A percentile compares a stretch with the other conserved stretches of the same genome.
phyloP scores from a whole-genome alignment of 1,140 invertebrate genomes.

The Streblospio benedicti region DNA sequence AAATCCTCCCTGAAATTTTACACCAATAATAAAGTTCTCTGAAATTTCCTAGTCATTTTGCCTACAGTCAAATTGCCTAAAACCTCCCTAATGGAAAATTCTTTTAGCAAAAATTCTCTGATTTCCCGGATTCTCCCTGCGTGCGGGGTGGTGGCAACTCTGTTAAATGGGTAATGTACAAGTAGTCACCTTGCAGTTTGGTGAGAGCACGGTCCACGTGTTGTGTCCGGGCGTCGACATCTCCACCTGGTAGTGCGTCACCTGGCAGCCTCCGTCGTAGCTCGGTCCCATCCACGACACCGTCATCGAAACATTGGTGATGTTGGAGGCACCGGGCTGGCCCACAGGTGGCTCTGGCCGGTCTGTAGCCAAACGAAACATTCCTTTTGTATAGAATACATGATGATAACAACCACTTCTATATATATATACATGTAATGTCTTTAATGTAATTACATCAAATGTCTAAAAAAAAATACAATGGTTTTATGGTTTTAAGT shows the following conservation, averaged over 20 bases:
- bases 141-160: too few relatives aligned
- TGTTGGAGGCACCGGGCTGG: constrained; percentile 65
- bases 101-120: too few relatives aligned
- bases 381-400: not conserved
- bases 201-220: constrained; percentile 18
- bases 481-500: too few relatives aligned
- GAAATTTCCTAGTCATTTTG: too few relatives aligned
- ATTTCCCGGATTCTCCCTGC: too few relatives aligned
- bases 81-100: too few relatives aligned
- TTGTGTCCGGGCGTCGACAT: constrained; percentile 42
- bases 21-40: too few relatives aligned
- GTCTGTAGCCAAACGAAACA: constrained; percentile 46
- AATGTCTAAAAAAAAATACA: too few relatives aligned
- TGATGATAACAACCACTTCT: not conserved
- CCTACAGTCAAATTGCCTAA: too few relatives aligned
- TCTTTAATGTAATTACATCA: too few relatives aligned
- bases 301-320: constrained; percentile 56
- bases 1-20: too few relatives aligned
- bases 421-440: too few relatives aligned
- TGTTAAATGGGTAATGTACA: constrained; percentile 58
- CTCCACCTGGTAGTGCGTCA: constrained; percentile 71
- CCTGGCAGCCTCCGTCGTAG: constrained; percentile 68
- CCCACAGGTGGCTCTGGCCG: constrained; percentile 65
- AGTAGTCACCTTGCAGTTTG: constrained; percentile 53
- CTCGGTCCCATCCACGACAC: constrained; percentile 70